Conservation (phyloP, 2,888 invertebrate species). For the Mythimna impura region DNA sequence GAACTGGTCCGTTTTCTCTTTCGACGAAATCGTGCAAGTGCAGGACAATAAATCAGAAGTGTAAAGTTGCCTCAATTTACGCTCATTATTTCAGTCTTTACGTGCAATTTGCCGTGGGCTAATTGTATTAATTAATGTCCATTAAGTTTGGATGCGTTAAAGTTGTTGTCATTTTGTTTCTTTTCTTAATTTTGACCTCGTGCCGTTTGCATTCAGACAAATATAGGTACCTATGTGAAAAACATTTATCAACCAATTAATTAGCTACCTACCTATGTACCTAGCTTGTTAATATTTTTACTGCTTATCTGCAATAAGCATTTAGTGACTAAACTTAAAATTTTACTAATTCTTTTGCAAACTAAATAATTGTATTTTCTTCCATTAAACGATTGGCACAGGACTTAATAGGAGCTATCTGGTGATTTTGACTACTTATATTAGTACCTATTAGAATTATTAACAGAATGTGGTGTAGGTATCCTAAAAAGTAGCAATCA, state of each 20-base stretch:
- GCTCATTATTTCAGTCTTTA: conserved; percentile 89
- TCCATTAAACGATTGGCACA: not conserved
- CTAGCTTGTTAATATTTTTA: conserved; percentile 28
- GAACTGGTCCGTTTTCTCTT: conserved; percentile 90
- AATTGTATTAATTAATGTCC: conserved; percentile 90
- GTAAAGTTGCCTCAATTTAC: conserved; percentile 89
- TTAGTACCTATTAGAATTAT: not conserved
- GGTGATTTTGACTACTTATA: not conserved
- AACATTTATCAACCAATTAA: conserved; percentile 20
- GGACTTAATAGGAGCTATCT: not conserved
- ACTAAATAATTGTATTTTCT: not conserved
- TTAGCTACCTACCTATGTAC: not conserved
- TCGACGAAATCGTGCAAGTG: conserved; percentile 88
- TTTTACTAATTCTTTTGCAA: conserved; percentile 1
- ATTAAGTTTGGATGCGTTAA: conserved; percentile 86
- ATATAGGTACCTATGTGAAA: conserved; percentile 48
- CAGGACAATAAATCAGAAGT: conserved; percentile 90
- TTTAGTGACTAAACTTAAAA: conserved; percentile 15
- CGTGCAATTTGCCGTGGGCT: conserved; percentile 88
- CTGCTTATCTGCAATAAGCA: not conserved
- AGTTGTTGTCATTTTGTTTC: conserved; percentile 77
- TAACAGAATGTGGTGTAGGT: not conserved
- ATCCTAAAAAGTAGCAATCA: not conserved
- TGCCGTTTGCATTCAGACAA: conserved; percentile 64
- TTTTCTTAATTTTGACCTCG: conserved; percentile 77